phyloP scores from a whole-genome alignment of 2,797 vertebrate genomes.

The Telmatherina bonti region DNA sequence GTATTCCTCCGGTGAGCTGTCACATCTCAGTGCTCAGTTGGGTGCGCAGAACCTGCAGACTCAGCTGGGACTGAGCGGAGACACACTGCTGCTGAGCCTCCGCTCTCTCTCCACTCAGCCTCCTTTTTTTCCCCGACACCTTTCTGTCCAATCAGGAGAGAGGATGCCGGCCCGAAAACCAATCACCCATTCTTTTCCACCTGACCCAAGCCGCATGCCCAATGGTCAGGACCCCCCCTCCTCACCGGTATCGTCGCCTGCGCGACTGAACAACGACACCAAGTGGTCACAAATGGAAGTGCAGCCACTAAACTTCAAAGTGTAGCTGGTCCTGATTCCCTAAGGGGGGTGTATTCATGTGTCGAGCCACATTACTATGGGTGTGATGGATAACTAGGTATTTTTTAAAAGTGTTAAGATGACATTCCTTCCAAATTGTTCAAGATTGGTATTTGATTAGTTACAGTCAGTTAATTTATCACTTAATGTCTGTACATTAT shows the following conservation, averaged over 20 bases:
- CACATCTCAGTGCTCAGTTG: slow-evolving; percentile 73
- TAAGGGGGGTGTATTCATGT: neutral
- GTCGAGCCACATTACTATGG: neutral
- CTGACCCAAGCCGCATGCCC: slow-evolving; percentile 69
- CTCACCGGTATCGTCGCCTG: neutral
- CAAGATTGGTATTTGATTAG: no score
- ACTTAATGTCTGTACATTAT: neutral
- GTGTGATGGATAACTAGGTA: neutral
- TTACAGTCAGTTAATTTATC: no score
- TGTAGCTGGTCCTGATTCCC: neutral
- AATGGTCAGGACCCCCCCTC: slow-evolving; percentile 34
- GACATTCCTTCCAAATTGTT: neutral
- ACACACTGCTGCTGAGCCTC: slow-evolving; percentile 32
- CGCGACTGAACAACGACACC: slow-evolving; percentile 53
- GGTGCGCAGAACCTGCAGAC: slow-evolving; percentile 41
- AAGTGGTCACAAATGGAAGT: slow-evolving; percentile 20
- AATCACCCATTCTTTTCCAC: slow-evolving; percentile 74
- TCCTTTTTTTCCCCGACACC: slow-evolving; percentile 56
- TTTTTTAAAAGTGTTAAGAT: neutral
- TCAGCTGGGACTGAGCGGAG: slow-evolving; percentile 50
- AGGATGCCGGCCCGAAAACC: slow-evolving; percentile 71
- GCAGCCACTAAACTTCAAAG: neutral
- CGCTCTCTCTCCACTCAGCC: slow-evolving; percentile 27
- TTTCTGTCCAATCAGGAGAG: slow-evolving; percentile 76
- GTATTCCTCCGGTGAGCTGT: slow-evolving; percentile 71